Base-by-base conservation (phyloP, 2,797 vertebrate genomes). In the Gephyroberyx darwinii region DNA sequence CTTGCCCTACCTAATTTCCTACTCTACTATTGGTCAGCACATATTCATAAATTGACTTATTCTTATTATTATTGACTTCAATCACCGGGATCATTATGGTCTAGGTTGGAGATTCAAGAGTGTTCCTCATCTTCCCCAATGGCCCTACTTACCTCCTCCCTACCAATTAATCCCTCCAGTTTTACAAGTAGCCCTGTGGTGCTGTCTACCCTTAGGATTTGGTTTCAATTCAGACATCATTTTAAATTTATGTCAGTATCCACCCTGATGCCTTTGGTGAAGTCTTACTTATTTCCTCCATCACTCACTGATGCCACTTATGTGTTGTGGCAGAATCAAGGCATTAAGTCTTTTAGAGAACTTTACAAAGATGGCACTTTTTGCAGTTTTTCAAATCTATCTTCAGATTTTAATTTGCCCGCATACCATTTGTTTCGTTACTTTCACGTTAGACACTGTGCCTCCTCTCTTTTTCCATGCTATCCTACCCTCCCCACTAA, bases 361-460 rank as follows among this genome's bases (percentile, higher is more conserved):
- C 51, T 53, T 19, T 53, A 53, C 22, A 53, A 53, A 26, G 51
- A 53, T 30, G 51, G 51, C 51, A 53, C 22, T 13, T 47, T 47
- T 17, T 5, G 4, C 12, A 13, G 43, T 17, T 47, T 47, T 9
- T 47, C 43, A 47, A 13, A 47, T 17, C 43, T 13, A 17, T 47
- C 43, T 9, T 5, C 43, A 13, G 16, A 13, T 47, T 47, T 47
- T 47, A 47, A 47, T 47, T 47, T 13, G 12, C 5, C 43, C 12
- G 43, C 12, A 47, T 47, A 4, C 16, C 43, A 47, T 9, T 9
- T 47, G 43, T 47, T 47, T 47, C 43, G 12, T 17, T 47, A 47
- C 16, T 47, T 47, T 47, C 43, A 47, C 4, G 43, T 47, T 47
- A 12, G 12, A 17, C 4, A 12, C 5, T 53, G 51, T 53, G 19